Conservation (phyloP, 35 echinoderm and acorn worm species). For the Ophioderma brevispina region DNA sequence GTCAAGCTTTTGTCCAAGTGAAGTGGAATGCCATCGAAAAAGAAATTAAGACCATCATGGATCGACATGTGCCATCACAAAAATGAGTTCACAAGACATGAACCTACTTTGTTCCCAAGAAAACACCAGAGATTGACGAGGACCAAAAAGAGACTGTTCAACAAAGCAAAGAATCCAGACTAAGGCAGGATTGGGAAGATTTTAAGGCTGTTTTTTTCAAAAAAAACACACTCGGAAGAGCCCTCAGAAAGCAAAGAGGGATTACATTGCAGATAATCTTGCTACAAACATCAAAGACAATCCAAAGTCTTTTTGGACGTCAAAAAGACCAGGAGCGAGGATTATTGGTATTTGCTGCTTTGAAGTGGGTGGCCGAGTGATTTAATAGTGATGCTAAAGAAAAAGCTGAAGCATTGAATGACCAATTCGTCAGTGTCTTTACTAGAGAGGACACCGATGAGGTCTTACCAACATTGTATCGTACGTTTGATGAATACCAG, state of each 20-base stretch:
- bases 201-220: background rate
- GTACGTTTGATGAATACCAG: too few relatives aligned
- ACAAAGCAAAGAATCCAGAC: background rate
- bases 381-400: too few relatives aligned
- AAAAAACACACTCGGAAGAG: background rate
- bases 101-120: background rate
- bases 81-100: background rate
- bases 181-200: background rate
- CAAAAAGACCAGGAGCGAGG: too few relatives aligned
- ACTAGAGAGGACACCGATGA: too few relatives aligned
- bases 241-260: background rate
- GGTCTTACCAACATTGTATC: too few relatives aligned
- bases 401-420: too few relatives aligned
- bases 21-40: too few relatives aligned
- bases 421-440: too few relatives aligned
- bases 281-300: too few relatives aligned
- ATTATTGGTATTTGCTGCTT: too few relatives aligned
- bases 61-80: background rate
- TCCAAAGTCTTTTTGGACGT: too few relatives aligned
- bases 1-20: background rate
- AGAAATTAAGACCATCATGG: background rate
- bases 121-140: background rate
- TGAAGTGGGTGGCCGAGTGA: too few relatives aligned
- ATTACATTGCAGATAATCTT: background rate
- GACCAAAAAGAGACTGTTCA: background rate